Evolutionary conservation across 2,888 invertebrate species (phyloP).

Genomic region (Endotricha flammealis): DNA sequence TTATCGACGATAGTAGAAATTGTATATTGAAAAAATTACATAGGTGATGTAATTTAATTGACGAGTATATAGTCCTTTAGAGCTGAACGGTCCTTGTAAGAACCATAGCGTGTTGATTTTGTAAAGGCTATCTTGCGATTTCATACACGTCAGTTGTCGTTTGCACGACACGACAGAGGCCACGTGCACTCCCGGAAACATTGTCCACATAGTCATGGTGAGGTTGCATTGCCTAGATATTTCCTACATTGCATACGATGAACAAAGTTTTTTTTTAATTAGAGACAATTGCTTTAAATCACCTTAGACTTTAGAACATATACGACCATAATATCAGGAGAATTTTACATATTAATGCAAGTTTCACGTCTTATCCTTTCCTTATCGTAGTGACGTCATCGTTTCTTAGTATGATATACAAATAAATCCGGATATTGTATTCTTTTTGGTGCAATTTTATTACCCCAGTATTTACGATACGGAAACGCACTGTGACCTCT

Average conservation of each 20-base stretch:
- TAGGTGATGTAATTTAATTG: too few species aligned
- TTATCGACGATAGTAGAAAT: too few species aligned
- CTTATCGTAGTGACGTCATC: too few species aligned
- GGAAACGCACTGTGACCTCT: conserved; percentile 16
- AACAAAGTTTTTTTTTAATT: conserved; percentile 1
- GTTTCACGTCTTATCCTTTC: too few species aligned
- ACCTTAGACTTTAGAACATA: too few species aligned
- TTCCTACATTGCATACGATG: conserved; percentile 10
- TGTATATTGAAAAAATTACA: too few species aligned
- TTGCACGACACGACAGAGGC: conserved; percentile 28
- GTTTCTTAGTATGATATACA: too few species aligned
- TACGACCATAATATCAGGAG: too few species aligned
- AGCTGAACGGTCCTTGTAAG: too few species aligned
- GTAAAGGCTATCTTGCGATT: background rate
- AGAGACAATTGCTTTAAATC: too few species aligned
- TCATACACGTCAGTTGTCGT: conserved; percentile 15
- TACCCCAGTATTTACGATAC: conserved; percentile 15
- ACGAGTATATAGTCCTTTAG: too few species aligned
- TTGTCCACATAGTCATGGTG: conserved; percentile 22
- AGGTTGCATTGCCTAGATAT: conserved; percentile 14
- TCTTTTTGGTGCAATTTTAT: conserved; percentile 21
- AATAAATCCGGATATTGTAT: conserved; percentile 33
- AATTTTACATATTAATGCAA: too few species aligned
- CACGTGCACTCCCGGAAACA: conserved; percentile 27
- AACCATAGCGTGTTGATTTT: background rate